Evolutionary conservation across 2,113 vertebrate species (phyloP), one percentile per base, ranked within the genome.

Genomic region (Atractosteus spatula): DNA sequence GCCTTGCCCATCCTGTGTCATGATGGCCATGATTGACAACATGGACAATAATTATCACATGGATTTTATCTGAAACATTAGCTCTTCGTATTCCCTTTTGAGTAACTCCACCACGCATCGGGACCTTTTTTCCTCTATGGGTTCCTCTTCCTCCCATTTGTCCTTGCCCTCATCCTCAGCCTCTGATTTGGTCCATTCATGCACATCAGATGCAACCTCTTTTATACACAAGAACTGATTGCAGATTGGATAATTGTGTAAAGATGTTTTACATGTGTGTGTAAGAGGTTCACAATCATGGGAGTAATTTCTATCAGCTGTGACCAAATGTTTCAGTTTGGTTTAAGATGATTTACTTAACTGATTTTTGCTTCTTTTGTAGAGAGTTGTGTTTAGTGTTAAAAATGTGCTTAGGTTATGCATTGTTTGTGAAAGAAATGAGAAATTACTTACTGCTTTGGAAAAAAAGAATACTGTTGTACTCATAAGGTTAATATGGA

Each of bases 41-140:
- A 74, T 69, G 54, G 66, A 56, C 72, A 59, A 74, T 62, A 69
- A 63, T 70, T 74, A 65, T 62, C 57, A 51, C 65, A 64, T 13
- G 41, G 57, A 74, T 74, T 70, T 70, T 5, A 59, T 67, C 62
- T 59, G 72, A 41, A 69, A 69, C 59, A 0, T 70, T 14, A 59
- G 13, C 29, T 55, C 4, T 69, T 54, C 43, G 41, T 57, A 55
- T 41, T 41, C 62, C 44, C 54, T 16, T 55, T 29, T 55, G 29
- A 29, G 29, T 44, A 11, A 41, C 66, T 68, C 66, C 66, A 51
- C 44, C 4, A 68, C 2, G 62, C 71, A 67, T 67, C 45, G 14
- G 42, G 43, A 66, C 66, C 47, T 17, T 16, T 69, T 16, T 51
- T 12, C 64, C 72, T 43, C 47, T 2, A 55, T 8, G 8, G 45